Percentiles rank a stretch among this genome's conserved stretches.
phyloP scores from a whole-genome alignment of 2,797 vertebrate genomes.

The Sebastes taczanowskii region DNA sequence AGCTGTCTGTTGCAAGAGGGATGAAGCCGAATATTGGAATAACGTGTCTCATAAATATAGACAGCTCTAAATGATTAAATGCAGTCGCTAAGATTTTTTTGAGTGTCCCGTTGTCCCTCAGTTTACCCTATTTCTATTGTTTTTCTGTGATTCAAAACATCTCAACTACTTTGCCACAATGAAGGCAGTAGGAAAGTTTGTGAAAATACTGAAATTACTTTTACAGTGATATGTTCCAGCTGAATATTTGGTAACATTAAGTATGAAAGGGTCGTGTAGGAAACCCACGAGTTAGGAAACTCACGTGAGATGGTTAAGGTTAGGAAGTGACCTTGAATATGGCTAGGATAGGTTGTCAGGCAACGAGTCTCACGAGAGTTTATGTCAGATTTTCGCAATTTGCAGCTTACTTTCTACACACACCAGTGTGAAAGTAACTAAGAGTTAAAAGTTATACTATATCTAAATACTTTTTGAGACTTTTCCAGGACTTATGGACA shows the following conservation, averaged over 20 bases:
- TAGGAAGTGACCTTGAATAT: too few species aligned
- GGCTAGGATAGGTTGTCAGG: too few species aligned
- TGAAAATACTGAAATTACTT: not conserved
- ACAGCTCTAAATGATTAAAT: slow-evolving; percentile 31
- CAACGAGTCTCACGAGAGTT: too few species aligned
- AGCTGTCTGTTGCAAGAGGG: slow-evolving; percentile 3
- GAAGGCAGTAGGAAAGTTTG: not conserved
- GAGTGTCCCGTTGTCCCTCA: not conserved
- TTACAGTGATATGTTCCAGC: not conserved
- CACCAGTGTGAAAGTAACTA: not conserved
- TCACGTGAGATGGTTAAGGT: too few species aligned
- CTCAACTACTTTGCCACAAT: not conserved
- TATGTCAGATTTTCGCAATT: too few species aligned
- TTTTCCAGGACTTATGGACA: not conserved
- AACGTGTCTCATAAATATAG: slow-evolving; percentile 11
- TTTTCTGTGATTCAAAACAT: slow-evolving; percentile 9
- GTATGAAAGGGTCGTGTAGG: too few species aligned
- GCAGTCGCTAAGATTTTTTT: not conserved
- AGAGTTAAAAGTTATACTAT: not conserved
- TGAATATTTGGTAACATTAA: not conserved
- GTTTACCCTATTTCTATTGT: not conserved
- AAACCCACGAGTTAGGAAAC: too few species aligned
- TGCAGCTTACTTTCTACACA: too few species aligned
- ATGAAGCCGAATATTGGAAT: slow-evolving; percentile 21
- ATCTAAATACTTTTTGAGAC: not conserved